Base-by-base conservation (phyloP, 2,888 invertebrate species). In the Oxycera nigricornis region DNA sequence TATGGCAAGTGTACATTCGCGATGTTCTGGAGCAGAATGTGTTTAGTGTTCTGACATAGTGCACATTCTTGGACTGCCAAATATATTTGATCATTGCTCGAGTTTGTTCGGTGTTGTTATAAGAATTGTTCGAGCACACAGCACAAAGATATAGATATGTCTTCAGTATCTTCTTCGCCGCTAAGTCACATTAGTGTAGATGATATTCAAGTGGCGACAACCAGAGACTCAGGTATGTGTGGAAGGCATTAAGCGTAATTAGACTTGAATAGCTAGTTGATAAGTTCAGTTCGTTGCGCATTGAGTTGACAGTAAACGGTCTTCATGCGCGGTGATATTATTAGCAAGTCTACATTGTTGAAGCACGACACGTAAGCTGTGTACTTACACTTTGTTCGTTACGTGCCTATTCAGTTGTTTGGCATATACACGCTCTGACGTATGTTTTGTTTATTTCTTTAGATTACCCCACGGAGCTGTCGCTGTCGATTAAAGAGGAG, bases 381-480 rank as follows among this genome's bases (percentile, higher is more conserved):
- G 7, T 35, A 35, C 35, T 35, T 11, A 6, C 35, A 11, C 11
- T 35, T 35, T 35, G 7, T n/a, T n/a, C n/a, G n/a, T n/a, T n/a
- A n/a, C 11, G 35, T 35, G 6, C 35, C 11, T 35, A 11, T 35
- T 35, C 11, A 35, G 35, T 35, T 11, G 35, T 7, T 35, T 17
- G 11, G 50, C 9, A 50, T 50, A 1, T 4, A 50, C n/a, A 57
- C 70, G 59, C 67, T 30, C n/a, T 59, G n/a, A 59, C 30, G 2
- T 14, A 30, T 4, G 9, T 59, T 59, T 59, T 28, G 46, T 46
- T 11, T 9, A 72, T 30, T 73, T 14, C 0, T 31, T 72, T 86
- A 90, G 90, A 88, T 82, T 90, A 89, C 81, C 87, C 87, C 50
- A 87, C 88, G 78, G 89, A 89, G 80, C 89, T 89, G 78, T 87